Conservation (phyloP, 2,797 vertebrate species). For the Trichosurus vulpecula region DNA sequence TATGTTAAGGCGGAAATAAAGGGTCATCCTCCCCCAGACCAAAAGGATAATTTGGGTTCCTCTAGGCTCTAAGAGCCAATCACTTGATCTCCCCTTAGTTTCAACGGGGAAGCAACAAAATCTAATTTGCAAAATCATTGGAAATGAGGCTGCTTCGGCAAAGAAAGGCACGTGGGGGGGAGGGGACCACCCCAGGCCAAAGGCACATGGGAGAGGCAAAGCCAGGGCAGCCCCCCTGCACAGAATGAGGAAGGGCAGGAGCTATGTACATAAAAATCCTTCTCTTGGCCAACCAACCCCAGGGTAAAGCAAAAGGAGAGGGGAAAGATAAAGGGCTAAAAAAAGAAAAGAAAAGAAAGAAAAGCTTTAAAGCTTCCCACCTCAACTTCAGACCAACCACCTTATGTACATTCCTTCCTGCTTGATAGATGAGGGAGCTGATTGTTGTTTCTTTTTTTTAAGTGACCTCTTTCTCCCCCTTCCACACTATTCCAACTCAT, state of each 20-base stretch:
- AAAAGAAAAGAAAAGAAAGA: background rate
- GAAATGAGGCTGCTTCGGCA: slow-evolving; percentile 83
- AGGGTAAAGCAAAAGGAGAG: background rate
- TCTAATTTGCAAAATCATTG: slow-evolving; percentile 72
- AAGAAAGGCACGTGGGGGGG: slow-evolving; percentile 87
- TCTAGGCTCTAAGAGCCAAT: slow-evolving; percentile 14
- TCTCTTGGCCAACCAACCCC: slow-evolving; percentile 67
- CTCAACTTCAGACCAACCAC: slow-evolving; percentile 67
- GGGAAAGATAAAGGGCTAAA: background rate
- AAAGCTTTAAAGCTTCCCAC: slow-evolving; percentile 67
- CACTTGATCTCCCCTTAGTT: slow-evolving; percentile 51
- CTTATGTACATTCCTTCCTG: slow-evolving; percentile 60
- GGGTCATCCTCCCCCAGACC: slow-evolving; percentile 34
- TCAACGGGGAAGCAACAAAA: slow-evolving; percentile 69
- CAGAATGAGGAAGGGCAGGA: slow-evolving; percentile 53
- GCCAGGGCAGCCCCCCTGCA: slow-evolving; percentile 57
- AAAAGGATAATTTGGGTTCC: slow-evolving; percentile 15
- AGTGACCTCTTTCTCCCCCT: background rate
- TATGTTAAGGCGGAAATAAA: slow-evolving; percentile 47
- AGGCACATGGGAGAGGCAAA: slow-evolving; percentile 78
- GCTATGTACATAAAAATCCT: slow-evolving; percentile 73
- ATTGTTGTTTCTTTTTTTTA: background rate
- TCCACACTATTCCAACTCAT: slow-evolving; percentile 48
- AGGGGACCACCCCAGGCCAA: slow-evolving; percentile 72
- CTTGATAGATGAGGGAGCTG: slow-evolving; percentile 20